Base-by-base conservation (phyloP, 2,797 vertebrate species). In the Potorous gilbertii region DNA sequence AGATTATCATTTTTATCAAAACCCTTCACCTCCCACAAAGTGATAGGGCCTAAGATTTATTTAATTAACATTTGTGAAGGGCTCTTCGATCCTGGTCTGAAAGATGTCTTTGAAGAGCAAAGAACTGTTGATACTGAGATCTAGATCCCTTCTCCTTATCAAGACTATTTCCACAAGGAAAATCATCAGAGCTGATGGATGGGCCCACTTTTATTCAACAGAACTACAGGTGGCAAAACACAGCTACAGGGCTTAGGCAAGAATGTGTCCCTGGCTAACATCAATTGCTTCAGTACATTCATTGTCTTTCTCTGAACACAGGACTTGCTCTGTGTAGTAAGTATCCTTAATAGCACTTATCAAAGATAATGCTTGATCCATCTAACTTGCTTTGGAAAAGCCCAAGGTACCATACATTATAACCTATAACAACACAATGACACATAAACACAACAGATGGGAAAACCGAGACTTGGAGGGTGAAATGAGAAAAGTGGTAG, bases 31-130 rank as follows among this genome's bases (percentile, higher is more conserved):
- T 95, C 96, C 95, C 96, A 96, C 97, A 95, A 93, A 97, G 96
- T 87, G 96, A 95, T 55, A 95, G 57, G 56, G 66, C 94, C 24
- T 81, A 93, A 95, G 90, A 56, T 93, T 96, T 96, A 93, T 94
- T 92, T 96, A 97, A 97, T 96, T 95, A 96, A 96, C 92, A 96
- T 94, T 95, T 97, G 62, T 89, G 59, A 93, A 54, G 87, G 89
- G 95, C 89, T 92, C 13, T 92, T 94, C 94, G 59, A 97, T 92
- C 97, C 95, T 55, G 90, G 31, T 95, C 92, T 97, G 96, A 98
- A 97, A 98, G 96, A 97, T 57, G 90, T 55, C 96, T 97, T 97
- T 97, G 97, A 97, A 97, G 96, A 97, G 87, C 87, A 94, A 96
- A 96, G 94, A 54, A 62, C 57, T 96, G 97, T 96, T 97, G 95